These are phyloP conservation scores for Hypanus sabinus DNA, from an alignment of 2,113 vertebrate species.

Conservation along the genomic window DNA sequence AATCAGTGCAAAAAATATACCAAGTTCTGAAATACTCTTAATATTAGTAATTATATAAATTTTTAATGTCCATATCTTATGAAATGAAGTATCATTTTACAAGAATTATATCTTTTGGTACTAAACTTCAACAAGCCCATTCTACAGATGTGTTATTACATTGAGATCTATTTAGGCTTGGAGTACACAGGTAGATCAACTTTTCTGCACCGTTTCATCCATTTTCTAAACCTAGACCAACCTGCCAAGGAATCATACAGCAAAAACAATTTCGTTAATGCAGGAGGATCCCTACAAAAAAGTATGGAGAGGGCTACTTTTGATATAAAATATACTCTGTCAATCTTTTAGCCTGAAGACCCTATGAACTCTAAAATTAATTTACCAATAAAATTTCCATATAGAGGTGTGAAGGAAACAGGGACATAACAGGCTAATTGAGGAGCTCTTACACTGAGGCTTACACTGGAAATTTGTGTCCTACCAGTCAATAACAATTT, in stretches of 20 bases:
- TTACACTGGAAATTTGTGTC: background rate
- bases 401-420: background rate
- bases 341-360: background rate
- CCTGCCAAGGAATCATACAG: background rate
- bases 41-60: background rate
- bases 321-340: too few species aligned
- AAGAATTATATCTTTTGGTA: background rate
- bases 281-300: background rate
- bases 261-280: background rate
- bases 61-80: background rate
- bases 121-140: too few species aligned
- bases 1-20: background rate
- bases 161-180: background rate
- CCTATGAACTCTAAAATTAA: background rate
- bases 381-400: background rate
- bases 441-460: background rate
- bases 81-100: background rate
- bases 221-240: background rate
- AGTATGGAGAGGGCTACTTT: background rate
- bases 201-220: background rate
- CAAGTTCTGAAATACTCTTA: background rate
- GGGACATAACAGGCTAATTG: background rate
- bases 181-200: background rate
- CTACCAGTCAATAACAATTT: background rate
- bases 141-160: background rate